These are phyloP conservation scores for Cyrtorhinus lividipennis DNA, from an alignment of 1,140 invertebrate species.

Conservation along the genomic window DNA sequence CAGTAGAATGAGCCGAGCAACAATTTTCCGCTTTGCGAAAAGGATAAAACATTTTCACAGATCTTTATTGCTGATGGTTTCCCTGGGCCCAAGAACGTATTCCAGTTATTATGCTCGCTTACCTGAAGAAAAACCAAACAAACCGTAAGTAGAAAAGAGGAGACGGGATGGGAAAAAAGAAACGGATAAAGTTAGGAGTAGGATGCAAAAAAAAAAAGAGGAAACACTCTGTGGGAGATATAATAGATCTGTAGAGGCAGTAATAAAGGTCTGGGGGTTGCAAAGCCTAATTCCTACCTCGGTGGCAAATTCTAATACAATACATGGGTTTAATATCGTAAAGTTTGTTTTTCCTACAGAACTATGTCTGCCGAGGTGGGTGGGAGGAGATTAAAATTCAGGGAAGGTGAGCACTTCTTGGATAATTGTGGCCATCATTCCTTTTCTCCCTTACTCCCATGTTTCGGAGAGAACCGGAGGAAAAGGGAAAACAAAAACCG, in stretches of 20 bases:
- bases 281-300: slow-evolving; percentile 14
- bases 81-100: background rate
- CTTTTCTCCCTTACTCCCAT: background rate
- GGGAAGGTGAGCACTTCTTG: slow-evolving; percentile 15
- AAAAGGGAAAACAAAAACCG: slow-evolving; percentile 1
- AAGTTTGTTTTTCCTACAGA: slow-evolving; percentile 19
- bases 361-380: slow-evolving; percentile 3
- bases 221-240: background rate
- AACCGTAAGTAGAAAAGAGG: background rate
- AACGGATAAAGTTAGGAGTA: slow-evolving; percentile 1
- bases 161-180: slow-evolving; percentile 3
- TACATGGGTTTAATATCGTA: slow-evolving; percentile 21
- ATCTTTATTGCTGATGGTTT: slow-evolving; percentile 7
- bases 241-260: slow-evolving; percentile 14
- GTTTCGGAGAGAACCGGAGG: background rate
- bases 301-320: slow-evolving; percentile 20
- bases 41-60: background rate
- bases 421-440: slow-evolving; percentile 20
- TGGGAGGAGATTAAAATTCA: slow-evolving; percentile 19
- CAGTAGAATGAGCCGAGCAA: no score
- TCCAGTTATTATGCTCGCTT: background rate
- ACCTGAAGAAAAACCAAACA: background rate
- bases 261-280: slow-evolving; percentile 12
- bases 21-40: no score
- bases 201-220: background rate